Percentiles rank a stretch among this genome's conserved stretches.
Evolutionary conservation across 2,113 vertebrate species (phyloP).

Genomic region (Hemichromis elongatus): DNA sequence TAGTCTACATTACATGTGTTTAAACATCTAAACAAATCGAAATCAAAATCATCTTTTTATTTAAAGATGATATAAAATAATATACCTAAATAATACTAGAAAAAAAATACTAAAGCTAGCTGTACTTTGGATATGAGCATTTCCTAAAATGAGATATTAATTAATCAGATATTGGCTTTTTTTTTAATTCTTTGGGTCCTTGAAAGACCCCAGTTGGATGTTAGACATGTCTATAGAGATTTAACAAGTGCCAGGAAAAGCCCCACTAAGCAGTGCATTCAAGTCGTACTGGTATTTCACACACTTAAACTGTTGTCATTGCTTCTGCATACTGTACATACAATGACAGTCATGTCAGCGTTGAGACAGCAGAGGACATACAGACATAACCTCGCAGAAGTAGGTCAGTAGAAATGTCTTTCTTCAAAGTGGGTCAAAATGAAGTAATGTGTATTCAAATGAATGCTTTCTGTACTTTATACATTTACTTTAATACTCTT

Average conservation of each 20-base stretch:
- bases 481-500: not conserved
- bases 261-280: not conserved
- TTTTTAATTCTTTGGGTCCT: not conserved
- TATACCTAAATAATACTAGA: not conserved
- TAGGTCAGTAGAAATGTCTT: not conserved
- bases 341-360: not conserved
- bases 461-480: not conserved
- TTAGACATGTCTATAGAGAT: not conserved
- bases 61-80: too few relatives aligned
- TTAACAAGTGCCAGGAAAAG: not conserved
- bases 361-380: not conserved
- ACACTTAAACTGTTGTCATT: not conserved
- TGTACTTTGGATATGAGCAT: not conserved
- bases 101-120: not conserved
- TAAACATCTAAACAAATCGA: too few relatives aligned
- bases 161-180: not conserved
- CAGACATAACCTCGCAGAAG: not conserved
- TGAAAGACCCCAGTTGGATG: not conserved
- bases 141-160: not conserved
- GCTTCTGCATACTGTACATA: not conserved
- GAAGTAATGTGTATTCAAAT: not conserved
- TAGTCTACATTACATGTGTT: too few relatives aligned
- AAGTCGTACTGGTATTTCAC: not conserved
- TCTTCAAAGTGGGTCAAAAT: not conserved
- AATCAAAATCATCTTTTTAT: too few relatives aligned